These are phyloP conservation scores for Amphipyra tragopoginis DNA, from an alignment of 2,888 invertebrate genomes.

Conservation along the genomic window DNA sequence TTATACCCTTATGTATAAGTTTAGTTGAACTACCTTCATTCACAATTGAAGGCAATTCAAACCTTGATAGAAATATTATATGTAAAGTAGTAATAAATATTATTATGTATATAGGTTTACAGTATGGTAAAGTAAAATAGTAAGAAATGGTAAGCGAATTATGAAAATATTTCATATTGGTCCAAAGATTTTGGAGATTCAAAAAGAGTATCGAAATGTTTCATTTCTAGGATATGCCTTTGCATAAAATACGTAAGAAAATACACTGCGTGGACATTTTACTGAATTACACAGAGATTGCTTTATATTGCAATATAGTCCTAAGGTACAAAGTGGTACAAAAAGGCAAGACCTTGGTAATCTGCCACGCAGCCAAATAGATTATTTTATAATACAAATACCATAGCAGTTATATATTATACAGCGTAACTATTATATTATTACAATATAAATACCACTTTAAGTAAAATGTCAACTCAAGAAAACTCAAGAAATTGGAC, in stretches of 20 bases:
- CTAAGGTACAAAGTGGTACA: conserved; percentile 7
- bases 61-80: conserved; percentile 4
- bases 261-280: conserved; percentile 31
- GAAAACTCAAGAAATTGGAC: conserved; percentile 5
- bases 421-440: conserved; percentile 7
- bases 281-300: not conserved
- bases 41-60: conserved; percentile 17
- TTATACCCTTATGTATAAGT: conserved; percentile 3
- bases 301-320: not conserved
- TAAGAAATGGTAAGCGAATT: conserved; percentile 41
- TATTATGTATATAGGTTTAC: conserved; percentile 4
- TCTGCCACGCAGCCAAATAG: conserved; percentile 17
- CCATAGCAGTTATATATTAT: not conserved
- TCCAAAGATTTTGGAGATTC: conserved; percentile 40
- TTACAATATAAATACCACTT: conserved; percentile 3
- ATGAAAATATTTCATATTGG: conserved; percentile 49
- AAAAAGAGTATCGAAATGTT: conserved; percentile 35
- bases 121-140: conserved; percentile 19
- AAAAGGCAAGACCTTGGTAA: not conserved
- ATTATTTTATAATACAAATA: conserved; percentile 17
- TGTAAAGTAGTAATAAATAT: too few relatives aligned
- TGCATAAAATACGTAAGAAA: conserved; percentile 54
- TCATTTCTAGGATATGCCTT: conserved; percentile 30
- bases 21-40: conserved; percentile 4
- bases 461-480: not conserved